phyloP scores from a whole-genome alignment of 2,888 invertebrate genomes.

The Acholoe squamosa region DNA sequence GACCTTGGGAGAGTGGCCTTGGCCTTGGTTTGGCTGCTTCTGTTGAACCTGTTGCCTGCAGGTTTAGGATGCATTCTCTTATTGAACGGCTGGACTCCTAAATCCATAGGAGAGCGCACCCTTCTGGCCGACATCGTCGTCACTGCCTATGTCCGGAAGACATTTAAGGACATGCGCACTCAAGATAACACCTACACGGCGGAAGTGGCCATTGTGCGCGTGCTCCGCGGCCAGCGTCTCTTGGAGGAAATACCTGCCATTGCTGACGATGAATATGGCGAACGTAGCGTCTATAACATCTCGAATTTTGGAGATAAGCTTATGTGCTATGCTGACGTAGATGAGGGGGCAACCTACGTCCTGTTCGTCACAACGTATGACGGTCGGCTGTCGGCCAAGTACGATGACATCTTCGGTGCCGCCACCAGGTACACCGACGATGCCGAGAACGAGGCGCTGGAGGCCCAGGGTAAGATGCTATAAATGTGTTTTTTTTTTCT shows the following conservation, averaged over 20 bases:
- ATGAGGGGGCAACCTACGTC: constrained; percentile 77
- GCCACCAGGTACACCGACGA: constrained; percentile 74
- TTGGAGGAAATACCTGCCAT: constrained; percentile 69
- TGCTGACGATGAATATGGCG: background rate
- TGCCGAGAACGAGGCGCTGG: constrained; percentile 76
- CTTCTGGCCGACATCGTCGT: constrained; percentile 77
- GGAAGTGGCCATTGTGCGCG: constrained; percentile 74
- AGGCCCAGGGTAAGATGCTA: constrained; percentile 75
- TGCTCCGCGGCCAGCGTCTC: constrained; percentile 74
- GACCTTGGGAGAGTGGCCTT: background rate
- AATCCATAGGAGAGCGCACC: constrained; percentile 76
- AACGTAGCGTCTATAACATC: constrained; percentile 75
- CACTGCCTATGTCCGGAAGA: constrained; percentile 73
- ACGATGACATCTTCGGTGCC: constrained; percentile 82
- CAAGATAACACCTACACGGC: constrained; percentile 77
- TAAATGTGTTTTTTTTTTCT: background rate
- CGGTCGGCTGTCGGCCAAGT: constrained; percentile 79
- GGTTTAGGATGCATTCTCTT: constrained; percentile 76
- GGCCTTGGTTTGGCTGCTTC: constrained; percentile 12
- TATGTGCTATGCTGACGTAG: constrained; percentile 81
- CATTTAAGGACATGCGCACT: constrained; percentile 76
- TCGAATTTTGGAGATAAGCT: constrained; percentile 81
- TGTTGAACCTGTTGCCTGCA: background rate
- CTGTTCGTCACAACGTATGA: constrained; percentile 79
- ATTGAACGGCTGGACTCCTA: constrained; percentile 81